phyloP scores from a whole-genome alignment of 2,113 vertebrate species.

The Nibea albiflora region DNA sequence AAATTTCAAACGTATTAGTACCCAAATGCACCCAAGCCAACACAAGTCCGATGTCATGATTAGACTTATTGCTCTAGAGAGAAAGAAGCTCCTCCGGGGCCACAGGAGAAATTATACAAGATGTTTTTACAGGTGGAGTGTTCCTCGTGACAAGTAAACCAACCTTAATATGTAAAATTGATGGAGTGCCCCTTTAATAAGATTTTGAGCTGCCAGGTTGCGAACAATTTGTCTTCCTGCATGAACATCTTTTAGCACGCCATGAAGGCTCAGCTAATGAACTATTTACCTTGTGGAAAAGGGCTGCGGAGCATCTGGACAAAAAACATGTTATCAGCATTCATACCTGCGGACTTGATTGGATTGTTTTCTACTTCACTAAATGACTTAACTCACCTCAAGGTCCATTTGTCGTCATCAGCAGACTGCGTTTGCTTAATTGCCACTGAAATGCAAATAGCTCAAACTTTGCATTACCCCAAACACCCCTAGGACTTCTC shows the following conservation, averaged over 20 bases:
- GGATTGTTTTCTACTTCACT: neutral
- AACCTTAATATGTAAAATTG: neutral
- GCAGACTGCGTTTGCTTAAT: neutral
- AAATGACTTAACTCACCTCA: neutral
- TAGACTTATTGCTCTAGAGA: neutral
- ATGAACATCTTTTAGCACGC: neutral
- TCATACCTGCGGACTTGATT: neutral
- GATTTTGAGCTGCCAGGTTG: neutral
- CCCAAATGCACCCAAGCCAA: too few relatives aligned
- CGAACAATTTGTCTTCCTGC: neutral
- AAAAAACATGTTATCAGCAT: neutral
- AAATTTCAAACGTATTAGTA: neutral
- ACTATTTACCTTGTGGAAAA: neutral
- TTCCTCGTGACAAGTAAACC: neutral
- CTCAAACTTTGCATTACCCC: neutral
- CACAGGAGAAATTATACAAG: neutral
- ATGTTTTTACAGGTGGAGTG: neutral
- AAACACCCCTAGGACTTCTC: neutral
- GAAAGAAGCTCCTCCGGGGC: neutral
- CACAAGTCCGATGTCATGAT: too few relatives aligned
- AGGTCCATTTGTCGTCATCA: neutral
- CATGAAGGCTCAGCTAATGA: neutral
- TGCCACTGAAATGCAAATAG: neutral
- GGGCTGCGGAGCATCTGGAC: neutral
- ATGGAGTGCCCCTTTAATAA: neutral